Conservation (phyloP, 2,888 invertebrate genomes). For the Orchesellides sinensis region DNA sequence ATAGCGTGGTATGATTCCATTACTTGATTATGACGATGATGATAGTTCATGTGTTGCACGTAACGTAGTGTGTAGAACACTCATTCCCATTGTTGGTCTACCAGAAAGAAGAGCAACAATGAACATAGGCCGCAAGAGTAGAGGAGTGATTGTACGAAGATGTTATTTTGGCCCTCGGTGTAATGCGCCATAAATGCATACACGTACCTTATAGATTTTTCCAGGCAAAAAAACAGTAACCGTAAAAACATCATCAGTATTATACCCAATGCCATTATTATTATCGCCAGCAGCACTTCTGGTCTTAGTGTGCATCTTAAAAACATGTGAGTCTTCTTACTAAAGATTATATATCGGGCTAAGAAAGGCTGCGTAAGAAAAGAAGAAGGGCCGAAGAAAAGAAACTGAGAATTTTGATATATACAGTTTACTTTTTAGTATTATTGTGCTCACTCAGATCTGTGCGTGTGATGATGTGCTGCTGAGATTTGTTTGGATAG, state of each 20-base stretch:
- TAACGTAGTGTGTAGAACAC: neutral
- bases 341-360: neutral
- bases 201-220: neutral
- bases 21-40: too few species aligned
- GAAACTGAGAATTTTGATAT: neutral
- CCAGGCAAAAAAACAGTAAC: constrained; percentile 12
- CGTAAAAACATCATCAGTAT: constrained; percentile 12
- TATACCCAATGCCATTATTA: neutral
- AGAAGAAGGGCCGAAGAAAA: neutral
- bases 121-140: neutral
- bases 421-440: neutral
- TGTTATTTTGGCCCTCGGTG: neutral
- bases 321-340: constrained; percentile 10
- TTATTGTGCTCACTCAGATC: too few species aligned
- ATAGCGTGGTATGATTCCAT: neutral
- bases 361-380: neutral
- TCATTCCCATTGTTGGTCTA: constrained; percentile 26
- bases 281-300: constrained; percentile 29
- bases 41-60: neutral
- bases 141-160: neutral
- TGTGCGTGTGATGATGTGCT: constrained; percentile 17
- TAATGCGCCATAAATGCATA: neutral
- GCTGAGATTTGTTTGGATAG: constrained; percentile 49
- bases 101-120: constrained; percentile 26
- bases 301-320: constrained; percentile 5